Evolutionary conservation across 2,113 vertebrate genomes (phyloP), one percentile per base, ranked within the genome.

Genomic region (Mystacornis crossleyi): DNA sequence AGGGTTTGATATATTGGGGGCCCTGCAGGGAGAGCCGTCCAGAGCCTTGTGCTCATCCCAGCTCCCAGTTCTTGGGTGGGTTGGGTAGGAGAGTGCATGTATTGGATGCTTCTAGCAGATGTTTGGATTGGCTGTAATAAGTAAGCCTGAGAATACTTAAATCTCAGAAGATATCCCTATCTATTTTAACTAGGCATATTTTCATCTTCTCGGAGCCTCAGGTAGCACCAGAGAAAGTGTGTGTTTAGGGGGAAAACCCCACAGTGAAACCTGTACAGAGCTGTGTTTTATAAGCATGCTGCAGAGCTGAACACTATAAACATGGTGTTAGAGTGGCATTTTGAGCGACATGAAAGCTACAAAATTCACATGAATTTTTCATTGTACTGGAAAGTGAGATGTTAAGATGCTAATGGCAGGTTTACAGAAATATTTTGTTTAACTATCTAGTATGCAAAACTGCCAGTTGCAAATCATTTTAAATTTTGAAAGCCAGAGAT

Each of bases 381-480:
- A 96, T 97, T 92, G 95, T 97, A 85, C 87, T 92, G 71, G 54
- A 64, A 92, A 91, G 88, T 87, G 89, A 97, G 95, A 95, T 86
- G 90, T 95, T 94, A 96, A 69, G 82, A 95, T 93, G 81, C 78
- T 94, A 95, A 96, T 88, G 85, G 87, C 66, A 79, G 87, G 92
- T 92, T 96, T 95, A 87, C 93, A 10, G 92, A 97, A 96, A 91
- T 96, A 96, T 93, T 96, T 95, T 96, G 94, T 95, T 91, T 96
- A 93, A 88, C 88, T 82, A 92, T 93, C 93, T 80, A 85, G 89
- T 92, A 93, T 93, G 90, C 90, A 97, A 93, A 97, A 87, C 43
- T 81, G 58, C 75, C 89, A 91, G 83, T 81, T 95, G 78, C 38
- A 89, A 81, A 90, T 92, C 2, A 69, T 71, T 87, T 95, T 28